Conservation (phyloP, 2,797 vertebrate species). For the Phylloscopus collybita region DNA sequence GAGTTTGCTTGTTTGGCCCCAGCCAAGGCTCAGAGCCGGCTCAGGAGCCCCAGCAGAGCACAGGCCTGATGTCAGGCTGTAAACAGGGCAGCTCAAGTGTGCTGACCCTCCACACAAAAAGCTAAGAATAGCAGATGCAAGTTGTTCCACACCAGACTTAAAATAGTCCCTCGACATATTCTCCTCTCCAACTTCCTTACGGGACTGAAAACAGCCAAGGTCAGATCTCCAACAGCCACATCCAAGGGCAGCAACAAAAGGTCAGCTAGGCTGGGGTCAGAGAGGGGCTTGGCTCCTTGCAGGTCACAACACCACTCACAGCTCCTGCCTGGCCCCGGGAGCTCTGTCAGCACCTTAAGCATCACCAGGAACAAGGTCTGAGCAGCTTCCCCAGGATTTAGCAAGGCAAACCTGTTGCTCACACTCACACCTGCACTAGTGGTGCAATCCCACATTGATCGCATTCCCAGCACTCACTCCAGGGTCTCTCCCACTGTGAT, state of each 20-base stretch:
- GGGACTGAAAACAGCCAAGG: not conserved
- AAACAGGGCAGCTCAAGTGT: not conserved
- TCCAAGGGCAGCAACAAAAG: not conserved
- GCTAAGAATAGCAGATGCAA: constrained; percentile 33
- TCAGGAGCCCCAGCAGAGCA: not conserved
- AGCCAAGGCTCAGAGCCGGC: not conserved
- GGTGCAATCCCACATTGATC: accelerated
- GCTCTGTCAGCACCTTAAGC: not conserved
- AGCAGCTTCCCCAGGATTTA: not conserved
- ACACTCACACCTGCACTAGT: accelerated
- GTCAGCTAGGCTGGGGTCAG: accelerated
- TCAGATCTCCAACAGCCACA: not conserved
- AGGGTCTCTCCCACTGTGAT: accelerated
- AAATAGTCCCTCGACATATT: not conserved
- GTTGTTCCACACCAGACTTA: not conserved
- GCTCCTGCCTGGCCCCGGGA: not conserved
- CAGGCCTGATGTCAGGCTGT: not conserved
- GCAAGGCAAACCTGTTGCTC: not conserved
- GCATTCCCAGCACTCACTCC: accelerated
- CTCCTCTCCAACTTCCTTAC: not conserved
- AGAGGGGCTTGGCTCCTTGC: not conserved
- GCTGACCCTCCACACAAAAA: constrained; percentile 28
- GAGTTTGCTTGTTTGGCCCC: not conserved
- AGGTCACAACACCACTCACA: not conserved
- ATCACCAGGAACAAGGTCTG: accelerated